These are phyloP conservation scores for Lomographa bimaculata DNA, from an alignment of 2,888 invertebrate species.

Conservation along the genomic window DNA sequence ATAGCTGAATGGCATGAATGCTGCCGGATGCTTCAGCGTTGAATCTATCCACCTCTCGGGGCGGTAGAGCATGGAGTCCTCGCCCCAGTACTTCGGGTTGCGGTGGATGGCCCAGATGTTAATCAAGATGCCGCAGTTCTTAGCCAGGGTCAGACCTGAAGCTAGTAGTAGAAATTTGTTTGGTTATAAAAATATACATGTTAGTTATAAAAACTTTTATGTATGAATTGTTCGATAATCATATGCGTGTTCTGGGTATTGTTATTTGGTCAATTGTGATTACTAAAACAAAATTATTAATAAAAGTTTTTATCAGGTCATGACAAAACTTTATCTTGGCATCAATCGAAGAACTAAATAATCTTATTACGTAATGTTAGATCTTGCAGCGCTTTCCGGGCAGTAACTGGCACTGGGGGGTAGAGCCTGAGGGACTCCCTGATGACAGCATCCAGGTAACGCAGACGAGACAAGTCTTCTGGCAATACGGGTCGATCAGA, in stretches of 20 bases:
- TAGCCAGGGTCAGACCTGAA: constrained; percentile 35
- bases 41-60: constrained; percentile 49
- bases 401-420: constrained; percentile 41
- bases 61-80: constrained; percentile 43
- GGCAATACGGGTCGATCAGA: constrained; percentile 27
- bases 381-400: constrained; percentile 39
- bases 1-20: constrained; percentile 46
- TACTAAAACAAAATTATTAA: too few relatives aligned
- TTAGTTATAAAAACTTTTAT: too few relatives aligned
- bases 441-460: constrained; percentile 44
- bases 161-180: constrained; percentile 27
- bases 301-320: too few relatives aligned
- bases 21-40: constrained; percentile 36
- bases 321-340: too few relatives aligned
- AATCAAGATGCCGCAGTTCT: constrained; percentile 35
- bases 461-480: constrained; percentile 36
- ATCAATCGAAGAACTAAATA: too few relatives aligned
- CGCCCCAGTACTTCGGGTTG: constrained; percentile 52
- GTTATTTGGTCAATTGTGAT: too few relatives aligned
- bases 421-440: constrained; percentile 43
- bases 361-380: constrained; percentile 35
- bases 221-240: too few relatives aligned
- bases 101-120: constrained; percentile 66
- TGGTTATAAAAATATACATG: constrained; percentile 17
- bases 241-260: too few relatives aligned